These are phyloP conservation scores for Alviniconcha marisindica DNA, from an alignment of 1,140 invertebrate genomes.

Conservation along the genomic window DNA sequence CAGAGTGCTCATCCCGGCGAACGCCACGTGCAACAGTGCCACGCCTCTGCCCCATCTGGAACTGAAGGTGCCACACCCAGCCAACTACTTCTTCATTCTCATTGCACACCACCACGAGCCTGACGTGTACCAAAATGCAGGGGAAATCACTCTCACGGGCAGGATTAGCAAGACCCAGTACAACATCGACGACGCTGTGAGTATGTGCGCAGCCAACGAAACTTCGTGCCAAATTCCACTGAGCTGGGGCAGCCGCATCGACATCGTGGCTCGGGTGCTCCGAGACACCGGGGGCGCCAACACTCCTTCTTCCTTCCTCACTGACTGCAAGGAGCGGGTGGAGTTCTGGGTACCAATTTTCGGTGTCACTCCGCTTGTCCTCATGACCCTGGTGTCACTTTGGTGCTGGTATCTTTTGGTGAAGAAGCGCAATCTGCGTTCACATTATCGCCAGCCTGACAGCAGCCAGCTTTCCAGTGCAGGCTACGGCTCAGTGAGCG, in stretches of 20 bases:
- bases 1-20: not conserved
- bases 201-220: not conserved
- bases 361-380: not conserved
- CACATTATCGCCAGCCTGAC: not conserved
- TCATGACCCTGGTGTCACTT: not conserved
- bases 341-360: conserved; percentile 30
- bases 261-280: not conserved
- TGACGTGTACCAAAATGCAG: too few relatives aligned
- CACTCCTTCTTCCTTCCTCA: not conserved
- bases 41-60: not conserved
- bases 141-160: not conserved
- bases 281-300: not conserved
- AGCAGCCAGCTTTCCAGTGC: too few relatives aligned
- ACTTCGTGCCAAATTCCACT: conserved; percentile 15
- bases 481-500: too few relatives aligned
- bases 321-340: not conserved
- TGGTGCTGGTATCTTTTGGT: conserved; percentile 24
- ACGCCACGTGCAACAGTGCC: not conserved
- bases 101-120: not conserved
- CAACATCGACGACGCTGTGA: not conserved
- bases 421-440: not conserved
- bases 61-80: not conserved
- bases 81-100: not conserved
- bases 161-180: conserved; percentile 1
- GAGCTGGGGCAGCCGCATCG: not conserved